Percentiles rank a stretch among this genome's conserved stretches.
Conservation (phyloP, 2,888 invertebrate genomes). For the Tiliacea citrago region DNA sequence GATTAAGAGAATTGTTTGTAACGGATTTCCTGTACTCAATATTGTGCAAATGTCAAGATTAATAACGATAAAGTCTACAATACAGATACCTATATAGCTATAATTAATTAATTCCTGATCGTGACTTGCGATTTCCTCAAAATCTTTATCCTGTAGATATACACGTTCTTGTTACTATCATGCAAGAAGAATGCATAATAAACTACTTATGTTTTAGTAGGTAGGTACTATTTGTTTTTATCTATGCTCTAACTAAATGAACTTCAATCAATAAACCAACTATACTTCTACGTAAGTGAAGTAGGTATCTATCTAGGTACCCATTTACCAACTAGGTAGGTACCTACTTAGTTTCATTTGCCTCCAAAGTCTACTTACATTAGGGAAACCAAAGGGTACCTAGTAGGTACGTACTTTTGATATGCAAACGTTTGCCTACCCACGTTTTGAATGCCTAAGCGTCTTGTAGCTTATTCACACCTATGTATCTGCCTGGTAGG, state of each 20-base stretch:
- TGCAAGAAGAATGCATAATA: background rate
- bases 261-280: no score
- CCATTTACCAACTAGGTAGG: no score
- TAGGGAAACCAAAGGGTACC: background rate
- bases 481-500: no score
- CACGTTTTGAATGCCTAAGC: background rate
- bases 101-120: slow-evolving; percentile 8
- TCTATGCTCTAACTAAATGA: background rate
- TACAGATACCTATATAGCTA: no score
- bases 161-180: background rate
- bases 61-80: background rate
- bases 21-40: slow-evolving; percentile 11
- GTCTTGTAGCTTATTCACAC: no score
- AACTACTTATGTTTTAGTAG: no score
- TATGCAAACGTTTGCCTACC: background rate
- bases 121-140: background rate
- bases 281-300: background rate
- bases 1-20: slow-evolving; percentile 10
- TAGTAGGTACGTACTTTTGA: background rate
- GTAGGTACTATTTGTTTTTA: no score
- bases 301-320: no score
- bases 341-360: background rate
- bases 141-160: background rate
- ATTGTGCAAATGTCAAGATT: slow-evolving; percentile 21
- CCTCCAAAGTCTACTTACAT: background rate